phyloP scores from a whole-genome alignment of 2,888 invertebrate species.

The Sussaba pulchella region DNA sequence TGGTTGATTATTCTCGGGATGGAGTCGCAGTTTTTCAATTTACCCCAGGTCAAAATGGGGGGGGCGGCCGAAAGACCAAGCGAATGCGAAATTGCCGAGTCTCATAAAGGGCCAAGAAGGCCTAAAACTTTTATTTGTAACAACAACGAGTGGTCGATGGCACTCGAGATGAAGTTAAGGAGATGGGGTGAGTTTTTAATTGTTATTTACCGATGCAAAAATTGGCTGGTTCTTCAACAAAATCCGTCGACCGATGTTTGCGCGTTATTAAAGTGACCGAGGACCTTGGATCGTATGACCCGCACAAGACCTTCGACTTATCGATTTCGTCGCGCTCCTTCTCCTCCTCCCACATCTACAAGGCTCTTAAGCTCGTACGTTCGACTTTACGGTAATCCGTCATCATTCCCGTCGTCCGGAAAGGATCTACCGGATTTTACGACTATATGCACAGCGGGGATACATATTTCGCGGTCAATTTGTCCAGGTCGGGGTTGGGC shows the following conservation, averaged over 20 bases:
- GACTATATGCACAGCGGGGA: not conserved
- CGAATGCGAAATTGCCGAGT: too few relatives aligned
- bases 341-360: not conserved
- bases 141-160: too few relatives aligned
- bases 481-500: not conserved
- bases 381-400: conserved; percentile 40
- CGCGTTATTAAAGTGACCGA: conserved; percentile 44
- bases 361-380: not conserved
- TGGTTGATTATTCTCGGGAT: too few relatives aligned
- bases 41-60: too few relatives aligned
- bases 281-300: conserved; percentile 10
- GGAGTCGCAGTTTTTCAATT: too few relatives aligned
- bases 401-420: conserved; percentile 35
- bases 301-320: conserved; percentile 46
- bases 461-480: conserved; percentile 23
- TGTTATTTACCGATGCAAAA: not conserved
- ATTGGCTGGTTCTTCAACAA: conserved; percentile 13
- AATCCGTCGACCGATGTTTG: conserved; percentile 54
- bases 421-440: conserved; percentile 12
- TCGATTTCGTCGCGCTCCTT: conserved; percentile 29
- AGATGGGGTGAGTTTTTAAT: too few relatives aligned
- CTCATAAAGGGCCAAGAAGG: too few relatives aligned
- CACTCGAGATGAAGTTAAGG: too few relatives aligned
- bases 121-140: too few relatives aligned
- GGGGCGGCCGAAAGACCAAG: too few relatives aligned